Conservation (phyloP, 1,140 invertebrate species). For the Euura lappo region DNA sequence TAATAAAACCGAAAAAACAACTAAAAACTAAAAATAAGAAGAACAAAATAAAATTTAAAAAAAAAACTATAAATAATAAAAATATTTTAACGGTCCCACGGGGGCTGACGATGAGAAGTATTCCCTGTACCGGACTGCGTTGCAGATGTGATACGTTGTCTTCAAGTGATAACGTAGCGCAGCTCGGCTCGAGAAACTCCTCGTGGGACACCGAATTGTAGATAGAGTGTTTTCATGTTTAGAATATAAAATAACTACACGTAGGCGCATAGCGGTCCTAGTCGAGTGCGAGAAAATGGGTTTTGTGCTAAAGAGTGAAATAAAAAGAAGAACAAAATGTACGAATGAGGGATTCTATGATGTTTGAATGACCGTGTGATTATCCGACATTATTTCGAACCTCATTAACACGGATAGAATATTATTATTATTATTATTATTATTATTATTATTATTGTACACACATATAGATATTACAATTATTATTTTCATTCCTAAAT, state of each 20-base stretch:
- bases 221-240: constrained; percentile 62
- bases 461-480: not conserved
- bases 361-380: no score
- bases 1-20: not conserved
- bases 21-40: not conserved
- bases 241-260: constrained; percentile 33
- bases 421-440: not conserved
- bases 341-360: not conserved
- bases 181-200: not conserved
- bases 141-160: no score
- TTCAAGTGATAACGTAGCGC: no score
- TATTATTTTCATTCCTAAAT: not conserved
- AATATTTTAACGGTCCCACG: no score
- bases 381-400: no score
- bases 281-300: constrained; percentile 43
- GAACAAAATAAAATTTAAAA: not conserved
- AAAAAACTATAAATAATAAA: no score
- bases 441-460: not conserved
- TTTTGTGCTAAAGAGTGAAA: constrained; percentile 11
- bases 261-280: constrained; percentile 55
- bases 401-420: no score
- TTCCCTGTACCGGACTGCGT: no score
- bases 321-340: constrained; percentile 14
- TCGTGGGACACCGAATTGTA: constrained; percentile 44
- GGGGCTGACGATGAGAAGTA: no score